phyloP scores from a whole-genome alignment of 2,797 vertebrate genomes.

The Phoebastria nigripes region DNA sequence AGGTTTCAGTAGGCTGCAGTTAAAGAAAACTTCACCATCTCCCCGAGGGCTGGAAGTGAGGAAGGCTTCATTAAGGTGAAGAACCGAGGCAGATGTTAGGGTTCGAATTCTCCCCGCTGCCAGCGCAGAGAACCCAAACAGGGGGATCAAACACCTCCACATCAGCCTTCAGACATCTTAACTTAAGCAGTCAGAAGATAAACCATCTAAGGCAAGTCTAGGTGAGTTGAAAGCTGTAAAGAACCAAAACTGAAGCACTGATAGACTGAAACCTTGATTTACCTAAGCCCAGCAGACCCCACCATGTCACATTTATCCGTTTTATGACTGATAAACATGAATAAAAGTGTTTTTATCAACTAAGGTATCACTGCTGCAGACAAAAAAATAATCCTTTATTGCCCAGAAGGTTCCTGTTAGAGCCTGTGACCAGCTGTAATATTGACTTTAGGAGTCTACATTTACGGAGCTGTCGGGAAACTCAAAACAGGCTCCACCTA shows the following conservation, averaged over 20 bases:
- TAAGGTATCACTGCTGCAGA: neutral
- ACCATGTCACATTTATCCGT: neutral
- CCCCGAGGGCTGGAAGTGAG: neutral
- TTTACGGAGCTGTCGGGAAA: neutral
- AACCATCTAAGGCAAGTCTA: neutral
- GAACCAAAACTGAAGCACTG: neutral
- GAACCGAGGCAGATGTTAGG: neutral
- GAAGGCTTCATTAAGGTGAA: neutral
- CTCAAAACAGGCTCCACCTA: neutral
- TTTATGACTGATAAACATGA: neutral
- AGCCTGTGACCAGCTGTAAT: neutral
- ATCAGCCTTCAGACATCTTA: neutral
- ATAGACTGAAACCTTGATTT: neutral
- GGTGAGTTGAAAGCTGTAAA: neutral
- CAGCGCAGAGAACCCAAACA: fast-evolving
- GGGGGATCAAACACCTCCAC: neutral
- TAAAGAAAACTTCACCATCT: neutral
- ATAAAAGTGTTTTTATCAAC: neutral
- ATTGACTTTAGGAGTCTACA: neutral
- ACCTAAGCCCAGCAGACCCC: neutral
- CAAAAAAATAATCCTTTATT: neutral
- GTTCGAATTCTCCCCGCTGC: neutral
- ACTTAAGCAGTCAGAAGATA: neutral
- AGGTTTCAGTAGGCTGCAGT: neutral
- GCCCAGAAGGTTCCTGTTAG: neutral